A percentile compares a stretch with the other conserved stretches of the same genome.
These are phyloP conservation scores for Amazonetta brasiliensis DNA, from an alignment of 2,797 vertebrate species.

Conservation along the genomic window DNA sequence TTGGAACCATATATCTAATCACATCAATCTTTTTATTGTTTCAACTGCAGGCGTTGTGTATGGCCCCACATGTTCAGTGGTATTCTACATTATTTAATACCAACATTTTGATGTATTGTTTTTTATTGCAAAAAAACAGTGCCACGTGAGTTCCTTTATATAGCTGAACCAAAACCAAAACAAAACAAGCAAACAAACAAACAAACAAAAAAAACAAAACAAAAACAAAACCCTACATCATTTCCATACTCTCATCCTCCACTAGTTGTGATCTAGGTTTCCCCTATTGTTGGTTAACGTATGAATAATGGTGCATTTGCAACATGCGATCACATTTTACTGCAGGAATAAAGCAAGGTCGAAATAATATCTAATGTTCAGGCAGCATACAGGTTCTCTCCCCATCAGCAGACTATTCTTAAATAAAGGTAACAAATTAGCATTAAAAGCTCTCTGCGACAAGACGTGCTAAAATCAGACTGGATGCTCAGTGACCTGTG, in stretches of 20 bases:
- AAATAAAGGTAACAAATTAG: constrained; percentile 24
- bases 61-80: not conserved
- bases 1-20: not conserved
- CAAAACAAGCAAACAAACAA: not conserved
- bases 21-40: not conserved
- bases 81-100: constrained; percentile 12
- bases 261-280: not conserved
- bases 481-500: not conserved
- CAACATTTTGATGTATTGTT: not conserved
- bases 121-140: constrained; percentile 15
- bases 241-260: not conserved
- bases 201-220: not conserved
- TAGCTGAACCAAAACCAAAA: not conserved
- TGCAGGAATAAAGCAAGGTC: constrained; percentile 32
- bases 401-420: not conserved
- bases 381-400: not conserved
- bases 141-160: not conserved
- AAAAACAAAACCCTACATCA: not conserved
- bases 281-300: not conserved
- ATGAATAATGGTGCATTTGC: not conserved
- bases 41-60: not conserved
- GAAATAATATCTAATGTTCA: constrained; percentile 9
- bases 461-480: not conserved
- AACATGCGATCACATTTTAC: not conserved
- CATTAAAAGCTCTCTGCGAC: not conserved